Conservation (phyloP, 2,113 vertebrate species). For the Lepus timidus region DNA sequence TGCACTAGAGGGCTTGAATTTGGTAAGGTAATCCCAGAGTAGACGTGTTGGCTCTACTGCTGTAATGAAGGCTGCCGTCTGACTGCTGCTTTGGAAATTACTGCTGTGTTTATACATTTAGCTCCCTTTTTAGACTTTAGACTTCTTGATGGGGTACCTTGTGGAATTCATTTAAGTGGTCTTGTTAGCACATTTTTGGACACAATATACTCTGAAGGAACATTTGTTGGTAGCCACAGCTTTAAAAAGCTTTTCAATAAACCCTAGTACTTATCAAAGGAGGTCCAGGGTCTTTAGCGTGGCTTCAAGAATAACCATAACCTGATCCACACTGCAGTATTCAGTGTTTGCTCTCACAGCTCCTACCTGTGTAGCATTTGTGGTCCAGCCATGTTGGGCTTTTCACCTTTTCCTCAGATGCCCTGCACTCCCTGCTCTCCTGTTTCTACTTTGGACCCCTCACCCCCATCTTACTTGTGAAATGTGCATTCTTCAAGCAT, state of each 20-base stretch:
- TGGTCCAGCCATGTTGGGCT: fast-evolving
- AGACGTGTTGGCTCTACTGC: background rate
- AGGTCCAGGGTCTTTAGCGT: background rate
- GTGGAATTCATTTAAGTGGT: background rate
- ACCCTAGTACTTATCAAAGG: background rate
- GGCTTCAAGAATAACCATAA: background rate
- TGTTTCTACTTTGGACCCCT: background rate
- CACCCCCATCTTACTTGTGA: background rate
- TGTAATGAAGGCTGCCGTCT: background rate
- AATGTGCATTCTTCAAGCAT: background rate
- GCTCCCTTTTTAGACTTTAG: fast-evolving
- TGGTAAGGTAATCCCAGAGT: background rate
- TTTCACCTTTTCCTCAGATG: background rate
- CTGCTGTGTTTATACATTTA: background rate
- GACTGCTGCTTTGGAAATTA: background rate
- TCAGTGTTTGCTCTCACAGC: background rate
- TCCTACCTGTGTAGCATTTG: background rate
- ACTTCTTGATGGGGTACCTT: background rate
- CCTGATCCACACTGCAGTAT: background rate
- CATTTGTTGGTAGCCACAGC: background rate
- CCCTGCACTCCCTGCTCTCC: background rate
- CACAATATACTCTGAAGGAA: background rate
- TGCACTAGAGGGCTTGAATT: background rate
- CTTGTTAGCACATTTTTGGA: background rate
- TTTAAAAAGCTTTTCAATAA: background rate